Base-by-base conservation (phyloP, 2,888 invertebrate genomes). In the Xylocampa areola region DNA sequence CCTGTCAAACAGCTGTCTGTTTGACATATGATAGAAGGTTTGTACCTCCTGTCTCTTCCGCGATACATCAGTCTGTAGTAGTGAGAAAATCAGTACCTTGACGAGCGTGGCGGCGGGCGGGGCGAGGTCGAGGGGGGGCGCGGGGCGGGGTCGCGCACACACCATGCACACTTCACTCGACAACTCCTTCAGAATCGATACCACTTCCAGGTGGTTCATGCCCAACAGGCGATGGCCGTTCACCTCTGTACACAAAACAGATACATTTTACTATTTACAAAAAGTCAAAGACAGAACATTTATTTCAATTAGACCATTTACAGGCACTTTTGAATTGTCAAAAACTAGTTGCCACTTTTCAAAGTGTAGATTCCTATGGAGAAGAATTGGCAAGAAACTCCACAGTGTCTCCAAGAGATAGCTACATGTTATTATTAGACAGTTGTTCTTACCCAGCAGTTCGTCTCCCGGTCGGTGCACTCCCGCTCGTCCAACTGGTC, bases 201-300 rank as follows among this genome's bases (percentile, higher is more conserved):
- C 98, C 67, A 99, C 99, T 85, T 98, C 98, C 79, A 98, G 95
- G 91, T 99, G 98, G 88, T 98, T 98, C 96, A 98, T 97, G 37
- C 98, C 98, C 57, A 98, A 94, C 45, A 98, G 90, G 55, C 97
- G 95, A 82, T 97, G 96, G 0, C 98, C 98, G 90, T 99, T 99
- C 47, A 98, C 98, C 96, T 98, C 96, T 77, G 79, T 0, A 49
- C 1, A 6, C 40, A 21, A 4, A n/a, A 35, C 1, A 8, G 17
- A n/a, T 17, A 17, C 14, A 29, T 29, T n/a, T n/a, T 2, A 29
- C 2, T 6, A n/a, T 29, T 11, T 7, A 25, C 25, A 25, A 10
- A 11, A 40, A 4, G 21, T n/a, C n/a, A n/a, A n/a, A n/a, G n/a
- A n/a, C n/a, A n/a, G n/a, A n/a, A n/a, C n/a, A n/a, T n/a, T n/a